Base-by-base conservation (phyloP, 53 echinoderm and acorn worm species). In the Antedon mediterranea region DNA sequence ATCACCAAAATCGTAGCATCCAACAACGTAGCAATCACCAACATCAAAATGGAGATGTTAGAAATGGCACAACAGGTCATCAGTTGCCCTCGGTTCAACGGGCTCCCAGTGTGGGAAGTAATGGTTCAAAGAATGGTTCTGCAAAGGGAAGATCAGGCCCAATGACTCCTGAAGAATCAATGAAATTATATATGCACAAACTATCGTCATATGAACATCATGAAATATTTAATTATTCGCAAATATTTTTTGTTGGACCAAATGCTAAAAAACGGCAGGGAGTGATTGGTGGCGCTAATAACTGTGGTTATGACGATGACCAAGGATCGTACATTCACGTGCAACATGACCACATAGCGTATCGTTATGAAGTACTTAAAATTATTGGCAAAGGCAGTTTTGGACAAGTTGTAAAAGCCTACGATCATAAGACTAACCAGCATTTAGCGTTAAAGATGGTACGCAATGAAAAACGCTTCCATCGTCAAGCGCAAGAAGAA, bases 171-270 rank as follows among this genome's bases (percentile, higher is more conserved):
- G 98, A 93, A 76, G 98, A 92, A 74, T 89, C 92, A 33, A 98
- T 98, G 98, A 98, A 98, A 84, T 70, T 92, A 74, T 92, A 98
- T 78, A 98, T 98, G 98, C 98, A 98, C 78, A 98, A 98, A 90
- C 88, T 98, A 71, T 88, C 92, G 27, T 86, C 98, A 32, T 98
- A 98, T 77, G 97, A 98, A 78, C 98, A 98, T 75, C 98, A 98
- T 81, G 98, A 98, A 80, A 90, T 98, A 71, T 98, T 98, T 77
- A 97, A 93, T 71, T 81, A 79, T 73, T 89, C 88, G 30, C 89
- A 98, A 75, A 86, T 98, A 43, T 98, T 84, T 79, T 98, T 91
- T 86, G 93, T 93, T 43, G 98, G 98, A 83, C 98, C 98, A 81
- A 98, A 98, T 88, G 98, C 98, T 31, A 98, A 98, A 83, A 98